Conservation (phyloP, 1,140 invertebrate species). For the Mamestra configurata region DNA sequence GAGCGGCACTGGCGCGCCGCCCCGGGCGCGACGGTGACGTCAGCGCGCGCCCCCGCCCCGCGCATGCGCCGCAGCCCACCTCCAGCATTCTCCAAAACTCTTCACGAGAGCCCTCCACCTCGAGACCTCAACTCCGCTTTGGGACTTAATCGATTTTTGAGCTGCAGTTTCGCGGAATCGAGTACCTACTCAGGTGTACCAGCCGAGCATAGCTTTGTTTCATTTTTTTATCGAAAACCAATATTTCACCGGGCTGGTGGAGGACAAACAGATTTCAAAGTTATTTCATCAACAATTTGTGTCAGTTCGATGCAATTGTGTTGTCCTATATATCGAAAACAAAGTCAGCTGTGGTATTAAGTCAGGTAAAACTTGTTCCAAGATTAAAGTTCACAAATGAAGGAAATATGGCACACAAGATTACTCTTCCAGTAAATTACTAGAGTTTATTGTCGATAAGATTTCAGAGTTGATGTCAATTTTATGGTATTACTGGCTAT, state of each 20-base stretch:
- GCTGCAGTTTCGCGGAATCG: conserved; percentile 71
- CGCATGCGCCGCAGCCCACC: conserved; percentile 74
- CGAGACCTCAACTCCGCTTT: conserved; percentile 85
- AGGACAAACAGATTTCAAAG: conserved; percentile 28
- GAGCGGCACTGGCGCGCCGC: conserved; percentile 77
- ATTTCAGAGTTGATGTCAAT: neutral
- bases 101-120: conserved; percentile 81
- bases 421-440: conserved; percentile 8
- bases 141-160: conserved; percentile 86
- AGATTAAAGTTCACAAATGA: neutral
- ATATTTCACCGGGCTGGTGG: conserved; percentile 13
- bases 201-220: conserved; percentile 41
- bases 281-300: conserved; percentile 17
- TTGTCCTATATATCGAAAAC: neutral
- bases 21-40: conserved; percentile 82
- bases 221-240: conserved; percentile 48
- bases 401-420: neutral
- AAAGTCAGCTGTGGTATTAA: neutral
- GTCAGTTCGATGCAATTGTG: neutral
- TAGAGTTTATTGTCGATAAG: neutral
- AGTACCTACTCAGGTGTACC: conserved; percentile 58
- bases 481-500: neutral
- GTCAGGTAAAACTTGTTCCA: neutral
- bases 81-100: conserved; percentile 76
- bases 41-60: conserved; percentile 75